These are phyloP conservation scores for Trogon melanurus DNA, from an alignment of 2,113 vertebrate species.

Conservation along the genomic window DNA sequence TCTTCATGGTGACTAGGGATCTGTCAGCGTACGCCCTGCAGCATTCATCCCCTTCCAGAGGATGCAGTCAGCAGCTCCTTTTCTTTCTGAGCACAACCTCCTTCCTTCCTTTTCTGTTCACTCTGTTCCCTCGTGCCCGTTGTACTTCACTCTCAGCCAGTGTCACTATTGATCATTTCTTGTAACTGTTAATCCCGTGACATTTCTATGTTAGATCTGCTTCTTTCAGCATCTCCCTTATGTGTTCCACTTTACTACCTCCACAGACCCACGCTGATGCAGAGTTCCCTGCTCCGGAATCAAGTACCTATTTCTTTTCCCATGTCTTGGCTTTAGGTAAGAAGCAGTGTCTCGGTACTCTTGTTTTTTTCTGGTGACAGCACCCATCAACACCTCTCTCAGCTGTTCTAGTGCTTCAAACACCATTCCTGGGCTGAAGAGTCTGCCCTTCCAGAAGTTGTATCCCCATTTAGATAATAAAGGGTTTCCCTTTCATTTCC, in stretches of 20 bases:
- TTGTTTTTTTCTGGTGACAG: conserved; percentile 33
- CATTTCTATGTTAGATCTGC: not conserved
- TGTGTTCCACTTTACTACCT: not conserved
- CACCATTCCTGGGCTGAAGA: conserved; percentile 29
- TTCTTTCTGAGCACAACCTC: not conserved
- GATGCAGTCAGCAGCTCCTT: not conserved
- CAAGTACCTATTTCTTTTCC: not conserved
- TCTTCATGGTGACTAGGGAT: not conserved
- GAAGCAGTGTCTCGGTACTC: not conserved
- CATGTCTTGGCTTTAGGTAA: not conserved
- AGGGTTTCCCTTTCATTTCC: conserved; percentile 13
- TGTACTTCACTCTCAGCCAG: not conserved
- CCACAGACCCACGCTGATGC: not conserved
- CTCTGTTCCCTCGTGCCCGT: not conserved
- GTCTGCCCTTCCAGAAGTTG: not conserved
- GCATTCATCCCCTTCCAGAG: not conserved
- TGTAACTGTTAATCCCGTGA: not conserved
- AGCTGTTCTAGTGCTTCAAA: conserved; percentile 42
- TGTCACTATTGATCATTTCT: accelerated
- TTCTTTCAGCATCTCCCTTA: not conserved
- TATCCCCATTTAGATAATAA: conserved; percentile 39
- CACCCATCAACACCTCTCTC: conserved; percentile 36
- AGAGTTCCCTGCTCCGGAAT: not conserved
- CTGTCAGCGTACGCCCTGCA: accelerated
- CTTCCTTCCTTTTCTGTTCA: not conserved